Conservation (phyloP, 2,113 vertebrate genomes). For the Plestiodon gilberti region DNA sequence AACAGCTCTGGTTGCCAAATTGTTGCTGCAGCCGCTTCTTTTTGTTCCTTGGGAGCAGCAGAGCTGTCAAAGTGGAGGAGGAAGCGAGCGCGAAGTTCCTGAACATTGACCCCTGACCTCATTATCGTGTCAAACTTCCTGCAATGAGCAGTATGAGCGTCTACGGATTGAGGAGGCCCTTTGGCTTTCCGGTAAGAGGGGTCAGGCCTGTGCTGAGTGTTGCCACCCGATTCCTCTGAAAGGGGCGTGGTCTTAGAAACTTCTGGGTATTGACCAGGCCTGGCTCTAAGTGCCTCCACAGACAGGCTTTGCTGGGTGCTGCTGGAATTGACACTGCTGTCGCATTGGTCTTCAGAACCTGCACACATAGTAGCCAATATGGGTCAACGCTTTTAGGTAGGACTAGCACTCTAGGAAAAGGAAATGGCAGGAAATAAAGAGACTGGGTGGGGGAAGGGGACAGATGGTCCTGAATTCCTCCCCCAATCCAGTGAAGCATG, state of each 20-base stretch:
- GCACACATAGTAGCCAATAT: not conserved
- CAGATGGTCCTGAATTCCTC: not conserved
- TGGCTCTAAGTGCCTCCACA: not conserved
- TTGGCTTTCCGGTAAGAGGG: not conserved
- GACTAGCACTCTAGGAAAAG: not conserved
- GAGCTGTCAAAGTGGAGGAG: conserved; percentile 19
- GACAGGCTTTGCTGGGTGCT: not conserved
- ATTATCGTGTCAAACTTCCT: conserved; percentile 56
- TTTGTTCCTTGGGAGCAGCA: not conserved
- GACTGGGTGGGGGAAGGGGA: not conserved
- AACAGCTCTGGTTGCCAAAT: not conserved
- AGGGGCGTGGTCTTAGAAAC: conserved; percentile 19
- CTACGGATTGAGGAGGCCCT: not conserved
- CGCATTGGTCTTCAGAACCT: not conserved
- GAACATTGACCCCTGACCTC: conserved; percentile 50
- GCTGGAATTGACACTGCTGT: not conserved
- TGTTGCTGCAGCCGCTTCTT: not conserved
- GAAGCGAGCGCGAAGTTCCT: conserved; percentile 53
- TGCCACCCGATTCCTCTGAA: conserved; percentile 12
- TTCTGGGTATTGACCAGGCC: not conserved
- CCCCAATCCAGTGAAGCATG: not conserved
- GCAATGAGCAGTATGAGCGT: not conserved
- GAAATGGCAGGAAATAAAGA: not conserved
- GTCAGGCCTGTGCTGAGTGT: not conserved
- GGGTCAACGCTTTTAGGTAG: not conserved